Base-by-base conservation (phyloP, 2,797 vertebrate genomes). In the Esox lucius region DNA sequence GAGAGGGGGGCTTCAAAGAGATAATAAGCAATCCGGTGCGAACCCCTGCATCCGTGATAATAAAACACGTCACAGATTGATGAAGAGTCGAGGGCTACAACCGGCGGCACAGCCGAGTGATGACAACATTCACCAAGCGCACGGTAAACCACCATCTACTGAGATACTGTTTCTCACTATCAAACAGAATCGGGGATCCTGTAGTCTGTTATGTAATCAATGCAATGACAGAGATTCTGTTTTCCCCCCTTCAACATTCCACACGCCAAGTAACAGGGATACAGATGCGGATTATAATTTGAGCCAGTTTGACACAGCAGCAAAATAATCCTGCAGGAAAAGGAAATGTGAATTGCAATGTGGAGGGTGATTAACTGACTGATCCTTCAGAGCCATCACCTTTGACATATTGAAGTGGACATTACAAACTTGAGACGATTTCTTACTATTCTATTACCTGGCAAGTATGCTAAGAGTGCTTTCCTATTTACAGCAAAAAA, bases 11-110 rank as follows among this genome's bases (percentile, higher is more conserved):
- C 70, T 62, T 19, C 16, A 51, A 56, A 28, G 49, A 17, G 70
- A 72, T 62, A 61, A 72, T 72, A 72, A 61, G 70, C 70, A 39
- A 61, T 72, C 31, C 33, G 24, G 70, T 22, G 70, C 35, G 53
- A 53, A 62, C 70, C 70, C 70, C 56, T 61, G 70, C 56, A 26
- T 61, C 31, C 35, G 13, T 62, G 53, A 62, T 62, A 62, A 72
- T 72, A 46, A 42, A 71, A 71, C 70, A 59, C 12, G 70, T 71
- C 53, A 59, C 33, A 33, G 31, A 22, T 33, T 39, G 70, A 71
- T 61, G 53, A 61, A 62, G 53, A 72, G 53, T 42, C 42, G 33
- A n/a, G 33, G 70, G 53, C 35, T 72, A 16, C 73, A 72, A 46
- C 33, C 16, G 56, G 53, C 56, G 2, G 70, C 53, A 12, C 70